Conservation (phyloP, 2,113 vertebrate species). For the Gnathonemus echidnorhynchus region DNA sequence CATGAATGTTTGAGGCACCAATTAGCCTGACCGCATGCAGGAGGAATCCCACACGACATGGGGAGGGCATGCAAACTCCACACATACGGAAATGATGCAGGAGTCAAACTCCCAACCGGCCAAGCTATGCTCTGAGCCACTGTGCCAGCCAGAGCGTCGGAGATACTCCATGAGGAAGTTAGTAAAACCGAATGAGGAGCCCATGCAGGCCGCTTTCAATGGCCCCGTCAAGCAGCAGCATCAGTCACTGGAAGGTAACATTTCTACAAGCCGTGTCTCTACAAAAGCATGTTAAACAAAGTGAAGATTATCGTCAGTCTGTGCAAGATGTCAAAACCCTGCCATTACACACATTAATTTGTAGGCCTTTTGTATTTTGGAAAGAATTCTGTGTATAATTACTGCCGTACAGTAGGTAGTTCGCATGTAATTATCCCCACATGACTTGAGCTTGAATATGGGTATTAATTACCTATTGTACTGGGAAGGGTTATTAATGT, state of each 20-base stretch:
- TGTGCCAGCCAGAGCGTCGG: not conserved
- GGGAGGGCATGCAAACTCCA: not conserved
- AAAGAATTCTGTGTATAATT: slow-evolving; percentile 7
- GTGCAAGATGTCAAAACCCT: not conserved
- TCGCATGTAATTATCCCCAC: not conserved
- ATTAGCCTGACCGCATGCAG: not conserved
- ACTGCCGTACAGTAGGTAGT: not conserved
- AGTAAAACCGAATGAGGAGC: not conserved
- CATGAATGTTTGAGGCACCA: not conserved
- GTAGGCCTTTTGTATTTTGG: not conserved
- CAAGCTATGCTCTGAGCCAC: not conserved
- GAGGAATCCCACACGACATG: not conserved
- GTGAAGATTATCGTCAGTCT: not conserved
- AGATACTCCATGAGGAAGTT: not conserved
- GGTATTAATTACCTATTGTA: not conserved
- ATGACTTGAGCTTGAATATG: slow-evolving; percentile 1
- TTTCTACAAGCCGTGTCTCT: not conserved
- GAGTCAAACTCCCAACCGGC: not conserved
- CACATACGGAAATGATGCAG: not conserved
- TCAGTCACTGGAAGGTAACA: not conserved
- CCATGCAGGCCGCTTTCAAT: not conserved
- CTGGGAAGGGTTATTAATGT: not conserved
- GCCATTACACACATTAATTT: not conserved
- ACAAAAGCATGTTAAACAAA: not conserved
- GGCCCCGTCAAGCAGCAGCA: not conserved